These are phyloP conservation scores for Ifrita kowaldi DNA, from an alignment of 2,113 vertebrate genomes.

Conservation along the genomic window DNA sequence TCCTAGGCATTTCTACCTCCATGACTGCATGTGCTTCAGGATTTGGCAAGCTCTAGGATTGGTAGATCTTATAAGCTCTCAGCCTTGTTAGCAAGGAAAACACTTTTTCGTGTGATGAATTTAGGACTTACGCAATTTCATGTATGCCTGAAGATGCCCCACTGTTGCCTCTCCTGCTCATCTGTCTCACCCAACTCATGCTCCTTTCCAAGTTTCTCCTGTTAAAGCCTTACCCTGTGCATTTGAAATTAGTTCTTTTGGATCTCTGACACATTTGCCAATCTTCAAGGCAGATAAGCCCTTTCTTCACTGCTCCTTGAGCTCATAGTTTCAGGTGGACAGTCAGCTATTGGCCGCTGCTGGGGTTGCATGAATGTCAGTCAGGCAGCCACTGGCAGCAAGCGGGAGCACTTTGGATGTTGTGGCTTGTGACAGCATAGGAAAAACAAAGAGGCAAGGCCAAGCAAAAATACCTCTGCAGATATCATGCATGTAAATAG, in stretches of 20 bases:
- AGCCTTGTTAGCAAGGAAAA: not conserved
- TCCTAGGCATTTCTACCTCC: not conserved
- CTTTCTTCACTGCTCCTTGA: not conserved
- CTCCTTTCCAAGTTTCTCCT: not conserved
- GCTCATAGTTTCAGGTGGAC: not conserved
- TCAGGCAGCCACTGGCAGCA: not conserved
- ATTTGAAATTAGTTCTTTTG: not conserved
- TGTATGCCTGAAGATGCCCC: not conserved
- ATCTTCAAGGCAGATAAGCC: not conserved
- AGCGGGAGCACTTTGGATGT: fast-evolving
- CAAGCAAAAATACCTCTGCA: not conserved
- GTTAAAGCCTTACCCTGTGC: not conserved
- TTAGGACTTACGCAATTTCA: not conserved
- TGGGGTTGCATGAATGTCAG: not conserved
- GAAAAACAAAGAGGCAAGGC: not conserved
- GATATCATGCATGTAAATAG: not conserved
- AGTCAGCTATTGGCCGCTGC: fast-evolving
- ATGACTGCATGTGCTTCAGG: not conserved
- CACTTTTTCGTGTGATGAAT: not conserved
- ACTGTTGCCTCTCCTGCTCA: not conserved
- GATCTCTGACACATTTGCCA: not conserved
- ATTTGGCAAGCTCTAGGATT: not conserved
- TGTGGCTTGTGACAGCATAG: not conserved
- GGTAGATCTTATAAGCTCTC: not conserved
- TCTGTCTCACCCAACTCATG: not conserved